Conservation (phyloP, 2,113 vertebrate species). For the Xyrauchen texanus region DNA sequence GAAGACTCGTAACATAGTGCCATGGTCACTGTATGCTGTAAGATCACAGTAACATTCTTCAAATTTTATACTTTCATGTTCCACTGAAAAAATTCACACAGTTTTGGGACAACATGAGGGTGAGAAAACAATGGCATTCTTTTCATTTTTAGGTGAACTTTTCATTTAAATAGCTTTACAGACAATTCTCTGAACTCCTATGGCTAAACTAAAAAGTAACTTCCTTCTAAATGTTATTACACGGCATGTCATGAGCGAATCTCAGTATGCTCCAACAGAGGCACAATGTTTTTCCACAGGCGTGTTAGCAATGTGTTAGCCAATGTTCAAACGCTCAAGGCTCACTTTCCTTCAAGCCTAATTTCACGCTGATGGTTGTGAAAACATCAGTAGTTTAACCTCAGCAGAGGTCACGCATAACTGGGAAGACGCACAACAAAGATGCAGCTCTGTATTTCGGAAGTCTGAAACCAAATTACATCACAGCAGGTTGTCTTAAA, state of each 20-base stretch:
- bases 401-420: background rate
- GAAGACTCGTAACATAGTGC: too few relatives aligned
- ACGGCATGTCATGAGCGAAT: constrained; percentile 18
- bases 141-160: too few relatives aligned
- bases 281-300: background rate
- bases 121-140: too few relatives aligned
- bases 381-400: constrained; percentile 13
- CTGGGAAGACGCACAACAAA: background rate
- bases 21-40: too few relatives aligned
- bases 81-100: too few relatives aligned
- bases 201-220: background rate
- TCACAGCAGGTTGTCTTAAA: too few relatives aligned
- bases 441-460: too few relatives aligned
- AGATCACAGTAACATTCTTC: too few relatives aligned
- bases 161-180: too few relatives aligned
- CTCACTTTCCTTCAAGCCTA: constrained; percentile 8
- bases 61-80: too few relatives aligned
- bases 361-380: background rate
- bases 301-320: background rate
- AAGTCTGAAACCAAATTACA: too few relatives aligned
- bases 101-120: too few relatives aligned
- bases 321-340: constrained; percentile 26
- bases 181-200: background rate
- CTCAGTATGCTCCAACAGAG: background rate
- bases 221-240: constrained; percentile 1